These are phyloP conservation scores for Microcebus murinus DNA, from an alignment of 2,113 vertebrate species.

Conservation along the genomic window DNA sequence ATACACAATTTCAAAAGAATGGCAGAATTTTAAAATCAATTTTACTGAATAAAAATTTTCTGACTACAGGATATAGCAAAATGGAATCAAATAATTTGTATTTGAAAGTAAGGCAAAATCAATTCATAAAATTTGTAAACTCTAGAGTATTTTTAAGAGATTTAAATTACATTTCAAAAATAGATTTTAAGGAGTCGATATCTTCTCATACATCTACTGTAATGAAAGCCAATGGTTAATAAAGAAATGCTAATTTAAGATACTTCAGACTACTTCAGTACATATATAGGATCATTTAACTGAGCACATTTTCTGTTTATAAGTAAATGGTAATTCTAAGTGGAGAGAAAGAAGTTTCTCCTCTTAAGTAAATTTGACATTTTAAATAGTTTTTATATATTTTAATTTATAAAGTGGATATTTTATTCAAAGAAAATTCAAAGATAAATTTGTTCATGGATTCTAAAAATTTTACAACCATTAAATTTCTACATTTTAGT, in stretches of 20 bases:
- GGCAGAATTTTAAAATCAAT: slow-evolving; percentile 55
- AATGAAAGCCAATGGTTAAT: not conserved
- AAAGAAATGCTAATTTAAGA: not conserved
- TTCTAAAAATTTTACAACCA: not conserved
- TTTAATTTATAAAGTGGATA: not conserved
- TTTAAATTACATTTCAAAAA: slow-evolving; percentile 3
- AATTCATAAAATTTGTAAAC: slow-evolving; percentile 26
- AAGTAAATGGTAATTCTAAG: slow-evolving; percentile 37
- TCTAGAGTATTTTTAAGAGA: not conserved
- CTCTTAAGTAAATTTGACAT: not conserved
- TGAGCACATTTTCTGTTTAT: not conserved
- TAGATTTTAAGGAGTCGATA: not conserved
- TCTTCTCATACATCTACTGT: not conserved
- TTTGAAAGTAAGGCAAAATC: not conserved
- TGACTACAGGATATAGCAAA: not conserved
- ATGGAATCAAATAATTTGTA: slow-evolving; percentile 10
- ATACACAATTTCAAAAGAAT: slow-evolving; percentile 45
- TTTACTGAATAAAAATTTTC: slow-evolving; percentile 46
- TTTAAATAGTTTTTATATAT: not conserved
- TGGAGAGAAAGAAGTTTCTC: not conserved
- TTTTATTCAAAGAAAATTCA: not conserved
- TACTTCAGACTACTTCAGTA: not conserved
- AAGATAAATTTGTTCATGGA: not conserved
- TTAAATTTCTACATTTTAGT: not conserved
- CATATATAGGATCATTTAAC: not conserved